Evolutionary conservation across 2,888 invertebrate species (phyloP).

Genomic region (Lochmaea crataegi): DNA sequence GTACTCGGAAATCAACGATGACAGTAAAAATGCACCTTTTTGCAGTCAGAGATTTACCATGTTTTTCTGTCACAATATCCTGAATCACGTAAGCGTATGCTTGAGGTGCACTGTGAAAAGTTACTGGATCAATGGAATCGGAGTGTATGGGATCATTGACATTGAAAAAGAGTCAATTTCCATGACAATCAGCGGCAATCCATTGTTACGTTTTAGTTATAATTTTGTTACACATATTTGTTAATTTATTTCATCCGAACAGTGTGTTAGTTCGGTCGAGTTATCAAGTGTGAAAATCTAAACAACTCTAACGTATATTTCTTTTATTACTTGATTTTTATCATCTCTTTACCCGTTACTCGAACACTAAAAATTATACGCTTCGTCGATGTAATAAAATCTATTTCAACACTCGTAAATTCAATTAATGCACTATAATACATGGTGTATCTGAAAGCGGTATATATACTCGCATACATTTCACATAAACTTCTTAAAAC

Average conservation of each 20-base stretch:
- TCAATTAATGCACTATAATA: slow-evolving; percentile 38
- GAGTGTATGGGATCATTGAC: slow-evolving; percentile 4
- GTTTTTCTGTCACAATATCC: no score
- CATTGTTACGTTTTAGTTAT: slow-evolving; percentile 46
- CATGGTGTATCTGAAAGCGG: slow-evolving; percentile 6
- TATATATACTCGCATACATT: neutral
- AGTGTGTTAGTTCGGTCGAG: slow-evolving; percentile 46
- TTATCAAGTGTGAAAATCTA: slow-evolving; percentile 48
- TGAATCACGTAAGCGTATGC: no score
- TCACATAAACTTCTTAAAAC: neutral
- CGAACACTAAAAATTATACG: slow-evolving; percentile 46
- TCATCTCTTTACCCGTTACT: slow-evolving; percentile 39
- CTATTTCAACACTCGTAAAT: slow-evolving; percentile 47
- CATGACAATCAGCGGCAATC: slow-evolving; percentile 33
- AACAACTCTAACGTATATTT: slow-evolving; percentile 43
- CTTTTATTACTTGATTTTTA: slow-evolving; percentile 43
- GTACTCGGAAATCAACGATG: no score
- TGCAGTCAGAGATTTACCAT: no score
- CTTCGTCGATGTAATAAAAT: slow-evolving; percentile 45
- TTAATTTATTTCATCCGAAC: slow-evolving; percentile 49
- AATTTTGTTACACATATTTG: slow-evolving; percentile 51
- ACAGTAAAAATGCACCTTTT: no score
- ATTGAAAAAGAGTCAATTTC: slow-evolving; percentile 34
- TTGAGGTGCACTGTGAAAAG: neutral
- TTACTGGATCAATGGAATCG: neutral